Conservation (phyloP, 2,888 invertebrate species). For the Stratiomys singularior region DNA sequence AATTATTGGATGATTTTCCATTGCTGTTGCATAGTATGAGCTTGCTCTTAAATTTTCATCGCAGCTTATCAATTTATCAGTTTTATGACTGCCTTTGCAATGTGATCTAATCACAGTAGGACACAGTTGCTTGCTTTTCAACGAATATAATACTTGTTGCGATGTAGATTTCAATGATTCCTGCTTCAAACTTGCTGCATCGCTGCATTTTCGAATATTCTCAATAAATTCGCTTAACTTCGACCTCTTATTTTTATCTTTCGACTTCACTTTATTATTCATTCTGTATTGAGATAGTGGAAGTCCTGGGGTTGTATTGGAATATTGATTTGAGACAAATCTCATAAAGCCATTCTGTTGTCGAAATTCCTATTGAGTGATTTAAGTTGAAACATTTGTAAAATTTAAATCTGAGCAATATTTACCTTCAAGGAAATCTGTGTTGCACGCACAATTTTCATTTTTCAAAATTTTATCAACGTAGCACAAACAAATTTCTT, state of each 20-base stretch:
- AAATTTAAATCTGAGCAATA: not conserved
- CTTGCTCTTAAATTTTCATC: no score
- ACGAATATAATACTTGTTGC: not conserved
- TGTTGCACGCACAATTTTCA: conserved; percentile 14
- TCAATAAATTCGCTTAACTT: not conserved
- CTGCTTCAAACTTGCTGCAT: not conserved
- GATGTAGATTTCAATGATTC: not conserved
- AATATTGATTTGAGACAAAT: not conserved
- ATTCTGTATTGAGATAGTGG: not conserved
- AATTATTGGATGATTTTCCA: no score
- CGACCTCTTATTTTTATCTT: not conserved
- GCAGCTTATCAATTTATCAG: no score
- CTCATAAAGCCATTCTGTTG: not conserved
- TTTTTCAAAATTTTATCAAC: conserved; percentile 2
- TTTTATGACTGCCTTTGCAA: no score
- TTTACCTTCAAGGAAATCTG: conserved; percentile 30
- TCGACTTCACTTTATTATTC: not conserved
- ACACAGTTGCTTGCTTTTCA: not conserved
- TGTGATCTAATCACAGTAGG: not conserved
- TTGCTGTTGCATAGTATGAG: no score
- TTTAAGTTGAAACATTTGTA: not conserved
- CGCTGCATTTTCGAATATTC: not conserved
- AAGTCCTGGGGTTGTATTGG: not conserved
- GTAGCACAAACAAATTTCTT: conserved; percentile 13
- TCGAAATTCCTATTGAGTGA: not conserved